Conservation (phyloP, 2,888 invertebrate species). For the Drosophila kokeensis region DNA sequence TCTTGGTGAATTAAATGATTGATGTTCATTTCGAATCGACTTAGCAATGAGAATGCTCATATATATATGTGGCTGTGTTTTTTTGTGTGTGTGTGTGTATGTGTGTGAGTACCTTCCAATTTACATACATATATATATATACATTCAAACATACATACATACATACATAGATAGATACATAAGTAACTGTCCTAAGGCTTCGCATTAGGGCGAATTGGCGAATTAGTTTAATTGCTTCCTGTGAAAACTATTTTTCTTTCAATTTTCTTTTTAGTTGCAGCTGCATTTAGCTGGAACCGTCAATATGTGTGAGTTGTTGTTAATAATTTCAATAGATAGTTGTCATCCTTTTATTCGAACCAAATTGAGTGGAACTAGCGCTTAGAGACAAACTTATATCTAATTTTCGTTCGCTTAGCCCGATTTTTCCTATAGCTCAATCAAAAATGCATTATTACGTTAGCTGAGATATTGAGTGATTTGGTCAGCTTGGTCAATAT, state of each 20-base stretch:
- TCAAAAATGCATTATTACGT: neutral
- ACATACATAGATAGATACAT: slow-evolving; percentile 17
- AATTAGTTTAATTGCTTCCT: neutral
- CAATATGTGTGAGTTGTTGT: neutral
- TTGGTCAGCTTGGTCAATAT: neutral
- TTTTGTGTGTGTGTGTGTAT: slow-evolving; percentile 14
- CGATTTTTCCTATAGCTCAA: neutral
- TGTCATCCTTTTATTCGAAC: neutral
- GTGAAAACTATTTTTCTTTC: neutral
- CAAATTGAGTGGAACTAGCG: neutral
- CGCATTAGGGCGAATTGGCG: neutral
- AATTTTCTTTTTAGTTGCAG: neutral
- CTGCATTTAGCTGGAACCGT: neutral
- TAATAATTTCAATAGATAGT: neutral
- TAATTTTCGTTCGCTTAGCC: neutral
- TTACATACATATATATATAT: slow-evolving; percentile 34
- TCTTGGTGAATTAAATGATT: slow-evolving; percentile 56
- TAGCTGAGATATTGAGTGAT: neutral
- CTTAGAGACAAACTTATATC: neutral
- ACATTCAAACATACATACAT: slow-evolving; percentile 27
- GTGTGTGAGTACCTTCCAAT: slow-evolving; percentile 27
- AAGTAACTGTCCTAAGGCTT: neutral
- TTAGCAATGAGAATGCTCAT: slow-evolving; percentile 78
- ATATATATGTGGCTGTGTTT: slow-evolving; percentile 43
- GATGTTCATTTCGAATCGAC: slow-evolving; percentile 64